Evolutionary conservation across 2,113 vertebrate genomes (phyloP), one percentile per base, ranked within the genome.

Genomic region (Anoura caudifer): DNA sequence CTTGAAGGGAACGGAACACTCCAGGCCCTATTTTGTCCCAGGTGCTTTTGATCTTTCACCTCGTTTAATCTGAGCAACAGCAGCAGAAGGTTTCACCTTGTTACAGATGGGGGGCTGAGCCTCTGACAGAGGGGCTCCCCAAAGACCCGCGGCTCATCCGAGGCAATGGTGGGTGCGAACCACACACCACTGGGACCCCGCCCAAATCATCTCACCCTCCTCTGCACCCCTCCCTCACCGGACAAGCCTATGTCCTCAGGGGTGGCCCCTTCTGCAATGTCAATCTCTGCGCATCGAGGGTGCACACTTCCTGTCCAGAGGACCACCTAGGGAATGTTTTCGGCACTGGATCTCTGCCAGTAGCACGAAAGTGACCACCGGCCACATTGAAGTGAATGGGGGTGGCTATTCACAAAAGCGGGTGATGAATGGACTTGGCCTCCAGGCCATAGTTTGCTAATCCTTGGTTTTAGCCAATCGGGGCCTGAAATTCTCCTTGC

Each of bases 61-160:
- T 61, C 9, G 5, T 16, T 69, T 15, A 28, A 15, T 67, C 45
- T 15, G 45, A 28, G 20, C 36, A 2, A 31, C n/a, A 2, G 14
- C 56, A 3, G 63, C 17, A 3, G 8, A 5, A 15, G 16, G 0
- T 8, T 22, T 47, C 33, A 6, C 15, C 8, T 11, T 16, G 3
- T 20, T n/a, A 7, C 2, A 7, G 52, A 12, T 0, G 2, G 8
- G n/a, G 54, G 31, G 10, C 63, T 3, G 11, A 45, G 45, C n/a
- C 17, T 38, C 28, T 10, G 9, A 17, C 12, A 16, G 63, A 24
- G n/a, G 36, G 38, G 38, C 7, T 7, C 56, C 54, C 33, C 47
- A 33, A 38, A 81, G 41, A 69, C 33, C 7, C 45, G 31, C 13
- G 24, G 38, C 22, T 9, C 1, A 1, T 10, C 65, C 1, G 16